A percentile compares a stretch with the other conserved stretches of the same genome.
Evolutionary conservation across 2,113 vertebrate genomes (phyloP).

Genomic region (Mormyrus iriodes): DNA sequence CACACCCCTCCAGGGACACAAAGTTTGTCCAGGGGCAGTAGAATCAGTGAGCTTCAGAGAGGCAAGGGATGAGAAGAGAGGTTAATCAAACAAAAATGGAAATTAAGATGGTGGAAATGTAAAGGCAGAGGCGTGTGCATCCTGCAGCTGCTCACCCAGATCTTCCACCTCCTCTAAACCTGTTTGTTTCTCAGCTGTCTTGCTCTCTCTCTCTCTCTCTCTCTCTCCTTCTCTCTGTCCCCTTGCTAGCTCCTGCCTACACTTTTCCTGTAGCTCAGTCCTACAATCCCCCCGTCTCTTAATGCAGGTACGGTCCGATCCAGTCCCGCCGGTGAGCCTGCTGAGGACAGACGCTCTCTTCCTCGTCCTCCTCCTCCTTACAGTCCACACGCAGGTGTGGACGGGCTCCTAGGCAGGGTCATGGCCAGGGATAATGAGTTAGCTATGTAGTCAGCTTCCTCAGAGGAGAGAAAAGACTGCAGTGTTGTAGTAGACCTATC

Average conservation of each 20-base stretch:
- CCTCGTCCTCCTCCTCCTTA: conserved; percentile 2
- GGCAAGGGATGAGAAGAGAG: background rate
- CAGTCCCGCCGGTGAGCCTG: background rate
- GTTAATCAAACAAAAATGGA: background rate
- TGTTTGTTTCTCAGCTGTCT: conserved; percentile 19
- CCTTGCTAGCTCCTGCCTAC: background rate
- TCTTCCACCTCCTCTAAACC: conserved; percentile 27
- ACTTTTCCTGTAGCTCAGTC: background rate
- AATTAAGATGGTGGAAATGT: background rate
- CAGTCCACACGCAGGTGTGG: conserved; percentile 41
- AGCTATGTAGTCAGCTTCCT: conserved; percentile 44
- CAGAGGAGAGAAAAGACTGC: conserved; percentile 59
- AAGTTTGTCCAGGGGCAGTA: background rate
- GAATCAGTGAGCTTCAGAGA: background rate
- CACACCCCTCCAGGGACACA: background rate
- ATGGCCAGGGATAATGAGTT: conserved; percentile 34
- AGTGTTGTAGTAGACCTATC: conserved; percentile 57
- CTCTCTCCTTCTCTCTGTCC: conserved; percentile 30
- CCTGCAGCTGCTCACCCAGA: background rate
- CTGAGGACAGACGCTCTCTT: conserved; percentile 26
- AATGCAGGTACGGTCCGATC: background rate
- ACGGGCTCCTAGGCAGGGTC: conserved; percentile 45
- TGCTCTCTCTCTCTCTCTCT: conserved; percentile 15
- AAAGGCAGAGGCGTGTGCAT: background rate
- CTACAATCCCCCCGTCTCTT: background rate